phyloP scores from a whole-genome alignment of 2,888 invertebrate species.

The Neoitamus cyanurus region DNA sequence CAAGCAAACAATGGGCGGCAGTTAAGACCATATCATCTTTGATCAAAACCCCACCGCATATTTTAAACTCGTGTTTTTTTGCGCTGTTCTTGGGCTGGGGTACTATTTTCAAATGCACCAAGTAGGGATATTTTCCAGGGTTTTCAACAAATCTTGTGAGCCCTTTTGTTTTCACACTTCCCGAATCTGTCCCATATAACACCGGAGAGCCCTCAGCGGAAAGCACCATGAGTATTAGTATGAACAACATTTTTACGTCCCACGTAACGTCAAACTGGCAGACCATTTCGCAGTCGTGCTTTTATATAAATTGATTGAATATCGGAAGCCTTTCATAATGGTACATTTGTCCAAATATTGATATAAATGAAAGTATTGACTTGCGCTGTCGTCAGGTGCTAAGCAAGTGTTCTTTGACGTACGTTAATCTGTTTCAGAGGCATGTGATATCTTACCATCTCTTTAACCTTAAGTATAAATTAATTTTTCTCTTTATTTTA shows the following conservation, averaged over 20 bases:
- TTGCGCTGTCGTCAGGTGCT: not conserved
- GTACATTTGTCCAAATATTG: not conserved
- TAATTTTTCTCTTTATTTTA: not conserved
- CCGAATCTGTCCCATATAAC: not conserved
- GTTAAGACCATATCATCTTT: not conserved
- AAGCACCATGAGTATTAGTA: not conserved
- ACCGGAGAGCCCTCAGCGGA: not conserved
- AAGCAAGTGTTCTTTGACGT: not conserved
- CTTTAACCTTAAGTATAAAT: too few species aligned
- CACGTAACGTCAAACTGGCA: not conserved
- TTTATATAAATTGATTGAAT: not conserved
- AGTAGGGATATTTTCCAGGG: not conserved
- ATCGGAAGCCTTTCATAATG: not conserved
- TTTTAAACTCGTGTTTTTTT: too few species aligned
- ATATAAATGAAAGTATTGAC: not conserved
- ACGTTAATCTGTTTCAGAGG: not conserved
- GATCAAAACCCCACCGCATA: not conserved
- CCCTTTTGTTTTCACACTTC: not conserved
- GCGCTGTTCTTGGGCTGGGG: not conserved
- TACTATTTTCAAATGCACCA: not conserved
- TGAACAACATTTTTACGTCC: not conserved
- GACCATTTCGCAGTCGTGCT: not conserved
- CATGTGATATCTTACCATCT: too few species aligned
- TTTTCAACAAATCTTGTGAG: not conserved
- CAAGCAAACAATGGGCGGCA: not conserved